Percentiles rank a stretch among this genome's conserved stretches.
These are phyloP conservation scores for Bombus pascuorum DNA, from an alignment of 1,140 invertebrate genomes.

Conservation along the genomic window DNA sequence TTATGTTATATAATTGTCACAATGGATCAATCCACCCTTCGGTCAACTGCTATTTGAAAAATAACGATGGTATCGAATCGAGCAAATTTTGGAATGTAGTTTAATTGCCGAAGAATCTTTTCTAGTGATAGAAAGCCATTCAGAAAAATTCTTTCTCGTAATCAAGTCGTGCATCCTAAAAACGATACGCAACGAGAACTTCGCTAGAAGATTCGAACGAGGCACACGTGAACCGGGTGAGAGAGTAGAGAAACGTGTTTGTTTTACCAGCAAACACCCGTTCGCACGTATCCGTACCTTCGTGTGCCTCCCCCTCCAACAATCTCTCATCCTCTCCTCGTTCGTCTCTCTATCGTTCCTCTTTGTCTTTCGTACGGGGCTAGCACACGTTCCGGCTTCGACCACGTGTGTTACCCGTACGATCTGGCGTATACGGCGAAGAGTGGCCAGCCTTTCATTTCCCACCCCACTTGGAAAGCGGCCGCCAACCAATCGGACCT, in stretches of 20 bases:
- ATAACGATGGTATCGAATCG: no score
- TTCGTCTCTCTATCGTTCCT: neutral
- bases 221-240: neutral
- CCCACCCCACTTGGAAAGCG: slow-evolving; percentile 60
- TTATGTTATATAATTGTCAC: no score
- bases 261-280: slow-evolving; percentile 58
- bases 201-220: slow-evolving; percentile 21
- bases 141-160: neutral
- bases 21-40: no score
- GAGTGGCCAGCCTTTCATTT: slow-evolving; percentile 69
- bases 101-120: no score
- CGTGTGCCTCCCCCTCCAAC: slow-evolving; percentile 23
- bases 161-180: neutral
- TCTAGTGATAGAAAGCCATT: no score
- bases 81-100: no score
- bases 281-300: slow-evolving; percentile 52
- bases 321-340: neutral
- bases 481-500: slow-evolving; percentile 73
- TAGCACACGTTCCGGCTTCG: slow-evolving; percentile 56
- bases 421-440: slow-evolving; percentile 57
- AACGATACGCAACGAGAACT: slow-evolving; percentile 5
- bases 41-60: no score
- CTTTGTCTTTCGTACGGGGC: slow-evolving; percentile 11
- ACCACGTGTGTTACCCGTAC: slow-evolving; percentile 61
- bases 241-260: slow-evolving; percentile 39